Base-by-base conservation (phyloP, 2,888 invertebrate genomes). In the Amaurobius ferox region DNA sequence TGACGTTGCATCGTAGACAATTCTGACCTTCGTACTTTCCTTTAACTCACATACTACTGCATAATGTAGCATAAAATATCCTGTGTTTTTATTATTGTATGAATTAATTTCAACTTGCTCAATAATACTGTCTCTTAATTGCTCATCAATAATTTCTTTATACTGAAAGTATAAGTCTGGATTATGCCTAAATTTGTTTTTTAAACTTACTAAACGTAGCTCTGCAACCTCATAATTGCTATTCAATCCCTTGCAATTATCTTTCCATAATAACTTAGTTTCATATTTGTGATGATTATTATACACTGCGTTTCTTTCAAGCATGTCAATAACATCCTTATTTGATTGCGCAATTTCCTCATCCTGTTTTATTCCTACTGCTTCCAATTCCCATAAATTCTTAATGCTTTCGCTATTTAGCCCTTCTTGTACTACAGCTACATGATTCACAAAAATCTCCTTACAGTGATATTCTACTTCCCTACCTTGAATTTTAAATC, bases 1-100 rank as follows among this genome's bases (percentile, higher is more conserved):
- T 6, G 72, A 77, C 0, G 83, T 83, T 16, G 64, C 87, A 35
- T 87, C 72, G 16, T 64, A 77, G 32, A n/a, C n/a, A n/a, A n/a
- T n/a, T n/a, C n/a, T n/a, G n/a, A n/a, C n/a, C n/a, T n/a, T n/a
- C n/a, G n/a, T 16, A 61, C 32, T 32, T 11, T 28, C 16, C 61
- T 74, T 74, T 64, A n/a, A n/a, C n/a, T 64, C 16, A 39, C 19
- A 29, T 19, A 70, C 70, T 40, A 40, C 40, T n/a, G 44, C 28
- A 55, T 70, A 26, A 40, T 40, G 70, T 13, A 26, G 74, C 16
- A 74, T 3, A 19, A 61, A 73, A 61, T 61, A 23, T 11, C 35
- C 61, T 61, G 35, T 61, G n/a, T 32, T 61, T 2, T 16, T 61
- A 26, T 35, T 71, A 23, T 61, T n/a, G 29, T 74, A 19, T 64